phyloP scores from a whole-genome alignment of 2,888 invertebrate species.

The Apamea epomidion region DNA sequence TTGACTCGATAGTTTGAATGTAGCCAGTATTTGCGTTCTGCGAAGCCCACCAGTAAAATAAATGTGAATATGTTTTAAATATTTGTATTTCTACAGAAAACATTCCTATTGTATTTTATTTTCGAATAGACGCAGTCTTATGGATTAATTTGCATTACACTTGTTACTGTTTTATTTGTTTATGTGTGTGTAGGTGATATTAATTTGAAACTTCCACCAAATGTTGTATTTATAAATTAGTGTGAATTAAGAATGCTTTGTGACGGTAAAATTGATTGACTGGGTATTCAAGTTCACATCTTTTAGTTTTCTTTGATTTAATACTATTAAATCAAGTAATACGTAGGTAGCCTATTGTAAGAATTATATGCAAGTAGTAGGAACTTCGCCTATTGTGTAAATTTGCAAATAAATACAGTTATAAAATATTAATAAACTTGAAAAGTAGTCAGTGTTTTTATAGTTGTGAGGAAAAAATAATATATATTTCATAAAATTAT shows the following conservation, averaged over 20 bases:
- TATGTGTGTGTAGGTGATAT: conserved; percentile 15
- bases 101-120: conserved; percentile 66
- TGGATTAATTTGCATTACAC: conserved; percentile 44
- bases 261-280: conserved; percentile 25
- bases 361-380: conserved; percentile 15
- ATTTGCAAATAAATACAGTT: conserved; percentile 5
- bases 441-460: conserved; percentile 7
- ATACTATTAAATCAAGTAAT: conserved; percentile 15
- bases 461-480: neutral
- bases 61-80: conserved; percentile 62
- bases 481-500: neutral
- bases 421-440: conserved; percentile 1
- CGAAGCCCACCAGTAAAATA: conserved; percentile 70
- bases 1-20: conserved; percentile 58
- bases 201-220: conserved; percentile 33
- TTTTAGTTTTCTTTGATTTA: conserved; percentile 33
- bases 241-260: conserved; percentile 9
- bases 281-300: conserved; percentile 32
- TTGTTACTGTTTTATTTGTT: conserved; percentile 41
- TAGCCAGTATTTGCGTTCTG: conserved; percentile 57
- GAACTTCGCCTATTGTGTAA: conserved; percentile 7
- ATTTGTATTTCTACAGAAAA: conserved; percentile 57
- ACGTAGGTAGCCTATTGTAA: conserved; percentile 25
- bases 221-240: conserved; percentile 46
- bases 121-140: conserved; percentile 46